Conservation (phyloP, 1,140 invertebrate genomes). For the Calephelis virginiensis region DNA sequence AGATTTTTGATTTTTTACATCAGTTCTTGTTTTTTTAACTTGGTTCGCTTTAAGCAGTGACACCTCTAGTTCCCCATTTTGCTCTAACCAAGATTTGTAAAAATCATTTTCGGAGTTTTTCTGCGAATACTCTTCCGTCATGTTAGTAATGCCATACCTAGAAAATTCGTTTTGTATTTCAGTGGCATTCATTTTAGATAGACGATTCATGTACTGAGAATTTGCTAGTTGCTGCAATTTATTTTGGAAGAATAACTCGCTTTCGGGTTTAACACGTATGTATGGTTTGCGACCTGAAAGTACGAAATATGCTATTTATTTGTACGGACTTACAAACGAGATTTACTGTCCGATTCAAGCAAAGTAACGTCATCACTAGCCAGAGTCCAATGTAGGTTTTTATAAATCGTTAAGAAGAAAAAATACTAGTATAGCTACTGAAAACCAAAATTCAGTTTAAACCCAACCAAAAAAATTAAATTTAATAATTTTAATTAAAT, state of each 20-base stretch:
- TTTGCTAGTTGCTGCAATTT: slow-evolving; percentile 60
- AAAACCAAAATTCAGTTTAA: too few relatives aligned
- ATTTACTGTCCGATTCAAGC: neutral
- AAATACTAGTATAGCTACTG: too few relatives aligned
- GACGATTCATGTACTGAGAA: slow-evolving; percentile 54
- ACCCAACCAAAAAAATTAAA: too few relatives aligned
- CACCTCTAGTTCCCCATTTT: slow-evolving; percentile 73
- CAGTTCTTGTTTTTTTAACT: slow-evolving; percentile 45
- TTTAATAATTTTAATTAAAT: too few relatives aligned
- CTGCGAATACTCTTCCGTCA: slow-evolving; percentile 39
- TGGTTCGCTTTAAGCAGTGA: slow-evolving; percentile 61
- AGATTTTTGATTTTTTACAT: slow-evolving; percentile 48
- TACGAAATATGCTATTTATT: slow-evolving; percentile 21
- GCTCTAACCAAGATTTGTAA: slow-evolving; percentile 72
- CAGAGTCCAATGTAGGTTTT: too few relatives aligned
- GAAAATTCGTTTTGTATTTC: slow-evolving; percentile 62
- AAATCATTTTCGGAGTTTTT: slow-evolving; percentile 62
- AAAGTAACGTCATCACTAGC: too few relatives aligned
- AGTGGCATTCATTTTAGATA: slow-evolving; percentile 58
- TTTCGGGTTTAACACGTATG: slow-evolving; percentile 65
- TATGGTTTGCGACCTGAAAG: slow-evolving; percentile 51
- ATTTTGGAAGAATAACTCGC: slow-evolving; percentile 63
- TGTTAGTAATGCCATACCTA: slow-evolving; percentile 59
- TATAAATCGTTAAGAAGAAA: too few relatives aligned
- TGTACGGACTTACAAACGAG: neutral